phyloP scores from a whole-genome alignment of 2,113 vertebrate genomes.

The Atherinomorus stipes region DNA sequence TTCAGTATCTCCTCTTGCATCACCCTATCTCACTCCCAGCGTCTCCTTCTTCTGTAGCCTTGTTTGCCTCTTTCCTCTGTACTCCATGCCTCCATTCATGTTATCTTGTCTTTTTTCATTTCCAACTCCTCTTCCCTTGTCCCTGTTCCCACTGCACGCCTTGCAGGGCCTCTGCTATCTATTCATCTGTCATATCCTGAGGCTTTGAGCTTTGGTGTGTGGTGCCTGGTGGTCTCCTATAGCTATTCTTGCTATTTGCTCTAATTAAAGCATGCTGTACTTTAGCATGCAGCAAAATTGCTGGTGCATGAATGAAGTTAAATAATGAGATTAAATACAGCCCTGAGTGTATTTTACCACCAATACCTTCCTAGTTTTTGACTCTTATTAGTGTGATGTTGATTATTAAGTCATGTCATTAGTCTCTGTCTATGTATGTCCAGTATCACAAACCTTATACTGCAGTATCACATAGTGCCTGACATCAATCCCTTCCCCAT shows the following conservation, averaged over 20 bases:
- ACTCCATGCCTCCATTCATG: background rate
- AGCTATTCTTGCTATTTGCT: slow-evolving; percentile 28
- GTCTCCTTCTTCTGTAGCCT: slow-evolving; percentile 13
- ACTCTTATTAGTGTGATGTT: slow-evolving; percentile 53
- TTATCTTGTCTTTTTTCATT: slow-evolving; percentile 2
- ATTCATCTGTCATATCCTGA: slow-evolving; percentile 30
- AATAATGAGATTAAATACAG: slow-evolving; percentile 17
- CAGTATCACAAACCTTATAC: slow-evolving; percentile 8
- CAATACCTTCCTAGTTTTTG: slow-evolving; percentile 49
- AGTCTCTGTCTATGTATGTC: slow-evolving; percentile 22
- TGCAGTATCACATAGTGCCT: slow-evolving; percentile 9
- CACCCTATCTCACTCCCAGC: background rate
- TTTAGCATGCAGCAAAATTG: slow-evolving; percentile 30
- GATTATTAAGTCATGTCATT: slow-evolving; percentile 42
- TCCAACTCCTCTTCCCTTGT: background rate
- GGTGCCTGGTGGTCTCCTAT: slow-evolving; percentile 38
- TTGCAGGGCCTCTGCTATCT: background rate
- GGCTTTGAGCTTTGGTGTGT: slow-evolving; percentile 18
- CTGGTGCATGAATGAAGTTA: slow-evolving; percentile 47
- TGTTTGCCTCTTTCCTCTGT: background rate
- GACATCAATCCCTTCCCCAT: background rate
- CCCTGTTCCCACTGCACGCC: background rate
- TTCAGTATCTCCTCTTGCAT: slow-evolving; percentile 12
- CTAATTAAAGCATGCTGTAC: slow-evolving; percentile 47
- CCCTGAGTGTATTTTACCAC: background rate